Conservation (phyloP, 2,797 vertebrate genomes). For the Enteromius viviparus region DNA sequence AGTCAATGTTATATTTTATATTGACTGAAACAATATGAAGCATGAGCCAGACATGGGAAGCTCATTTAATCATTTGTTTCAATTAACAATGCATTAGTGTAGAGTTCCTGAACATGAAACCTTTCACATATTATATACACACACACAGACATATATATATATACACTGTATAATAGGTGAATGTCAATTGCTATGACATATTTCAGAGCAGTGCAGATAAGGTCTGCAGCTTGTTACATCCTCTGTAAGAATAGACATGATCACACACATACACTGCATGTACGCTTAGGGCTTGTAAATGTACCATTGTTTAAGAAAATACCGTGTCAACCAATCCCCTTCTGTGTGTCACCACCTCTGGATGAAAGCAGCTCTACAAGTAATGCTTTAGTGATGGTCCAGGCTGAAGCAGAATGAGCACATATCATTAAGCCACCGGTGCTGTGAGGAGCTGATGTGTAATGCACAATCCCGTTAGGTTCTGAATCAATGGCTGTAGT, state of each 20-base stretch:
- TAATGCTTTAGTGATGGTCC: background rate
- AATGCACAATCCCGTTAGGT: constrained; percentile 37
- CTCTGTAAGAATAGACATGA: background rate
- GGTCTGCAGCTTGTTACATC: background rate
- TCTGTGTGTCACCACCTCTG: background rate
- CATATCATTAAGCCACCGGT: constrained; percentile 13
- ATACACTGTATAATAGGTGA: too few relatives aligned
- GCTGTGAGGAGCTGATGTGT: background rate
- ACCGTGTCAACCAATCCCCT: background rate
- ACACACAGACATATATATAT: too few relatives aligned
- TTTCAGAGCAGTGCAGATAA: background rate
- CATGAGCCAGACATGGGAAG: too few relatives aligned
- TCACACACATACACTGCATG: background rate
- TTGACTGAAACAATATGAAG: too few relatives aligned
- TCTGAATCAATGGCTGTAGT: constrained; percentile 16
- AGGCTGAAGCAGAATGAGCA: background rate
- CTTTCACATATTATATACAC: too few relatives aligned
- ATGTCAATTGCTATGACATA: too few relatives aligned
- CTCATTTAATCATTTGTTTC: background rate
- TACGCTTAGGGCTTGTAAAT: background rate
- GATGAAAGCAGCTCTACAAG: background rate
- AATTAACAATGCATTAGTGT: background rate
- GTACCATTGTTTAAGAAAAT: constrained; percentile 7
- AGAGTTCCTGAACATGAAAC: too few relatives aligned
- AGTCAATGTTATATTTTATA: too few relatives aligned